phyloP scores from a whole-genome alignment of 2,113 vertebrate genomes.

The Monopterus albus region DNA sequence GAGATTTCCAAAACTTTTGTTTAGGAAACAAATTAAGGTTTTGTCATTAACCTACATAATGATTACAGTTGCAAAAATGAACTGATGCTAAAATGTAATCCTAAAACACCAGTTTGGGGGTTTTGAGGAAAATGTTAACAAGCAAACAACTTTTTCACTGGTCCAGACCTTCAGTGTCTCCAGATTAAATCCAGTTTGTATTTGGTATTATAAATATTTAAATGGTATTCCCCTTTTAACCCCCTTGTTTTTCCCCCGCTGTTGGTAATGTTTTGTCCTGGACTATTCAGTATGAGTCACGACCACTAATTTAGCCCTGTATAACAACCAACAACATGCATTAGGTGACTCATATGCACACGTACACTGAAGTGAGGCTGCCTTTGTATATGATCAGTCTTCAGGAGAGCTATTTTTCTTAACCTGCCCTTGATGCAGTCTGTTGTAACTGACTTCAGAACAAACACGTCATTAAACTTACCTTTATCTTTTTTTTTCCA shows the following conservation, averaged over 20 bases:
- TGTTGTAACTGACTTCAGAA: no score
- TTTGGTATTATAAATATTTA: not conserved
- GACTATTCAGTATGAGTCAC: constrained; percentile 23
- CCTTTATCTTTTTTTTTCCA: no score
- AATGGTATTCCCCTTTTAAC: not conserved
- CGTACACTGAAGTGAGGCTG: not conserved
- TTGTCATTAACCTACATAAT: not conserved
- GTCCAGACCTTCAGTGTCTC: not conserved
- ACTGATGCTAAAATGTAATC: not conserved
- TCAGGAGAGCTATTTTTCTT: not conserved
- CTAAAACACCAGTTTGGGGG: not conserved
- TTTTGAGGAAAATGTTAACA: not conserved
- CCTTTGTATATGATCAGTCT: not conserved
- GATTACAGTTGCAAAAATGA: not conserved
- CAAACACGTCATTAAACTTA: no score
- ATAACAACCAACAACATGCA: constrained; percentile 11
- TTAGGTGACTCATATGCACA: constrained; percentile 38
- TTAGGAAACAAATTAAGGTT: constrained; percentile 9
- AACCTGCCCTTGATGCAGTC: no score
- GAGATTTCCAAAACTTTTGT: constrained; percentile 17
- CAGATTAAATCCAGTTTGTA: not conserved
- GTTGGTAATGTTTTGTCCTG: not conserved
- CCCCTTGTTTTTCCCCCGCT: not conserved
- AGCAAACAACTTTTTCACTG: not conserved
- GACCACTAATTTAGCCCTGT: constrained; percentile 21